Base-by-base conservation (phyloP, 2,888 invertebrate genomes). In the Chrysomela aeneicollis region DNA sequence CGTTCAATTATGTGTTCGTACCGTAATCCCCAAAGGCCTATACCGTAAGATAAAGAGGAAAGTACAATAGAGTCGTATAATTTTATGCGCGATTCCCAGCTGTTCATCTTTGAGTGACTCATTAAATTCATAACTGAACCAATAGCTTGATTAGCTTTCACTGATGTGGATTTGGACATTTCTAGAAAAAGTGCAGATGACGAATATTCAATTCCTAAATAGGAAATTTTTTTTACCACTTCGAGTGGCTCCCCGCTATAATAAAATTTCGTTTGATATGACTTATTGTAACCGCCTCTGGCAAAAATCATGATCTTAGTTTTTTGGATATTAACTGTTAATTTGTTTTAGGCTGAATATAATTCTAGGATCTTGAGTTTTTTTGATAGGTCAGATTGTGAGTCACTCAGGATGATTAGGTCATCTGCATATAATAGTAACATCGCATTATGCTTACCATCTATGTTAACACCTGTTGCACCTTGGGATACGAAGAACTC, bases 321-420 rank as follows among this genome's bases (percentile, higher is more conserved):
- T 57, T 26, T 26, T 26, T 26, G 26, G 3, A 6, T 26, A 26
- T 26, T 26, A 26, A 26, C 26, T 26, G 26, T 57, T 49, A 47
- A 15, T 47, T 47, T 47, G 9, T 47, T 47, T 47, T 15, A 15
- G n/a, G 12, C 47, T 47, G 47, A 47, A 10, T 18, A 47, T 47
- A 47, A 47, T 47, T 47, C 47, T 8, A 59, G 59, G 18, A 51
- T 51, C 10, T 51, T 47, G n/a, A 59, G 19, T 21, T 50, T 50
- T 26, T 51, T 59, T 19, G 17, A 46, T 2, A 59, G 59, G 30
- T 59, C 47, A 26, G 17, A 30, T 46, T 42, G 50, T 21, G 49
- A 51, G 12, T 59, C 59, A 9, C 49, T 49, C 21, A 59, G 50
- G 26, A 59, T 51, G 10, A 59, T 30, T 30, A 59, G 50, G 30